A percentile compares a stretch with the other conserved stretches of the same genome.
These are phyloP conservation scores for Arctopsyche grandis DNA, from an alignment of 1,140 invertebrate species.

Conservation along the genomic window DNA sequence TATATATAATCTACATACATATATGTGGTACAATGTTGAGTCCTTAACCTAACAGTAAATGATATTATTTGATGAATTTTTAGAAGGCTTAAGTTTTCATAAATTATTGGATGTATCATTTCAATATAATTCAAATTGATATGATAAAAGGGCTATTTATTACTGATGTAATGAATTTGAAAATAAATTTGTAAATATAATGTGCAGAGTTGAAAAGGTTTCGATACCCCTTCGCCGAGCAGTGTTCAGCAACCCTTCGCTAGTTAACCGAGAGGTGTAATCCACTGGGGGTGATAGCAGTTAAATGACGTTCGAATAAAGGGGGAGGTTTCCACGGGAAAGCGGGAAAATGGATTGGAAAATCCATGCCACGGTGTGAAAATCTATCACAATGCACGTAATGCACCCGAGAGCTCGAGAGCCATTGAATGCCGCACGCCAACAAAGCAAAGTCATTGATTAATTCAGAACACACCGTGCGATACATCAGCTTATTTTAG, in stretches of 20 bases:
- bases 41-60: too few species aligned
- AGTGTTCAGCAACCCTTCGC: constrained; percentile 31
- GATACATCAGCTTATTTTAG: too few species aligned
- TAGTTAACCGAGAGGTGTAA: constrained; percentile 46
- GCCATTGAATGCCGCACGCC: neutral
- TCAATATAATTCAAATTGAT: too few species aligned
- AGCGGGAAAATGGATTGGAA: constrained; percentile 44
- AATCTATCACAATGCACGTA: constrained; percentile 45
- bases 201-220: constrained; percentile 7
- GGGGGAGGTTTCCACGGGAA: constrained; percentile 34
- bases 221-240: constrained; percentile 2
- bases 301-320: constrained; percentile 46
- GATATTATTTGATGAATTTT: too few species aligned
- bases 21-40: too few species aligned
- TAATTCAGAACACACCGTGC: too few species aligned
- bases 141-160: too few species aligned
- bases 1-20: too few species aligned
- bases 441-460: neutral
- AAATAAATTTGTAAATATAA: neutral
- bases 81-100: too few species aligned
- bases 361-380: constrained; percentile 38
- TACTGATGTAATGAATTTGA: too few species aligned
- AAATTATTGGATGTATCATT: too few species aligned
- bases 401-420: neutral
- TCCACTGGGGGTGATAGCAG: constrained; percentile 43